Base-by-base conservation (phyloP, 2,113 vertebrate species). In the Microtus montanus region DNA sequence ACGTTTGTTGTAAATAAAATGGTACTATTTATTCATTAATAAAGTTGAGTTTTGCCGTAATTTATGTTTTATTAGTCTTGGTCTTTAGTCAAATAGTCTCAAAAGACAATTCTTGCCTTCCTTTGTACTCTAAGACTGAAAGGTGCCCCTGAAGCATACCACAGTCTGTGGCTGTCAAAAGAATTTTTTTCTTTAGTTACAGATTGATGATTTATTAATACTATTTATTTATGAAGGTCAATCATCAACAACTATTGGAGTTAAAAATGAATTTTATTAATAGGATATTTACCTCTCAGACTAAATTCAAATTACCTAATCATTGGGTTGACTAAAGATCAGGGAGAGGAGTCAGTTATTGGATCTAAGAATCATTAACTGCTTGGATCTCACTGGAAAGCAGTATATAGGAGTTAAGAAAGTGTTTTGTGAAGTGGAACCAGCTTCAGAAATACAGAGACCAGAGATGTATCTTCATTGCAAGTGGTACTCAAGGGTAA, bases 121-220 rank as follows among this genome's bases (percentile, higher is more conserved):
- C 22, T 2, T 8, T 96, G 87, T 97, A 96, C 92, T 96, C 64
- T 89, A 90, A 97, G 90, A 97, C 96, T 97, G 94, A 97, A 94
- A 95, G 68, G 95, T 86, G 24, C 97, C 98, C 97, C 75, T 0
- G 95, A 97, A 97, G 97, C 87, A 98, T 97, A 87, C 93, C 97
- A 95, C 95, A 97, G 86, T 0, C 95, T 92, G 24, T 35, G 96
- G 83, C 96, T 96, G 77, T 66, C 89, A 97, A 97, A 87, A 96
- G 7, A 97, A 10, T 0, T 33, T 74, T 52, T 54, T 75, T 97
- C 96, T 98, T 98, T 98, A 98, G 97, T 97, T 98, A 98, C 97
- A 98, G 96, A 98, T 98, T 98, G 98, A 98, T 99, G 96, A 98
- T 98, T 99, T 98, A 99, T 99, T 98, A 98, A 97, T 97, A 96